These are phyloP conservation scores for Henricia sp. DNA, from an alignment of 53 echinoderm and acorn worm species.

Conservation along the genomic window DNA sequence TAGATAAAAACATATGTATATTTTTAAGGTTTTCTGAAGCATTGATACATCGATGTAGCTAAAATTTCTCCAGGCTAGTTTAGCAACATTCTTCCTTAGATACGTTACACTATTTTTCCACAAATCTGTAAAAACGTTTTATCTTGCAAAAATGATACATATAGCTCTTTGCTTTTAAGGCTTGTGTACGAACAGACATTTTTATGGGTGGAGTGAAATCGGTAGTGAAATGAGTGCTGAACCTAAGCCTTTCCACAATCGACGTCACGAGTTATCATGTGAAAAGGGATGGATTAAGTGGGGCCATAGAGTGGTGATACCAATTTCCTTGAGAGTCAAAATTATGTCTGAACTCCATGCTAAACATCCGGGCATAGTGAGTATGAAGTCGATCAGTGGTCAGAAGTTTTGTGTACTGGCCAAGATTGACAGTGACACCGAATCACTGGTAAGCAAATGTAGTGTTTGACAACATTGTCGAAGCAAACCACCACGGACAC, in stretches of 20 bases:
- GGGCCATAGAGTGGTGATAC: slow-evolving; percentile 59
- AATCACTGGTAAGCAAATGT: slow-evolving; percentile 51
- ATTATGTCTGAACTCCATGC: slow-evolving; percentile 56
- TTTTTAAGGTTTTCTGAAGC: too few species aligned
- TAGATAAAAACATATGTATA: too few species aligned
- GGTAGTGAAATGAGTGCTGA: slow-evolving; percentile 2
- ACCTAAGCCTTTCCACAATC: slow-evolving; percentile 27
- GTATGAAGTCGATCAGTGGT: slow-evolving; percentile 62
- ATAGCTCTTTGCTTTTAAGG: slow-evolving; percentile 4
- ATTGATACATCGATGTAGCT: too few species aligned
- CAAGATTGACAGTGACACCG: slow-evolving; percentile 54
- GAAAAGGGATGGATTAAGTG: slow-evolving; percentile 68
- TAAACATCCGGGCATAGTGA: slow-evolving; percentile 45
- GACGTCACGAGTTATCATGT: slow-evolving; percentile 46
- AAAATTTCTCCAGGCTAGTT: too few species aligned
- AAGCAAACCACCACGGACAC: slow-evolving; percentile 49
- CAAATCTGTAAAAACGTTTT: too few species aligned
- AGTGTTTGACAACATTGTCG: slow-evolving; percentile 46
- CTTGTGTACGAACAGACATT: slow-evolving; percentile 15
- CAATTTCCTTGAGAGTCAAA: slow-evolving; percentile 2
- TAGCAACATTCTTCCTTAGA: too few species aligned
- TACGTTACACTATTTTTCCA: too few species aligned
- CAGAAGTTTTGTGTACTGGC: slow-evolving; percentile 58
- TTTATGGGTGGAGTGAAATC: slow-evolving; percentile 42
- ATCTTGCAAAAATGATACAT: too few species aligned